Conservation (phyloP, 2,797 vertebrate species). For the Gorsachius magnificus region DNA sequence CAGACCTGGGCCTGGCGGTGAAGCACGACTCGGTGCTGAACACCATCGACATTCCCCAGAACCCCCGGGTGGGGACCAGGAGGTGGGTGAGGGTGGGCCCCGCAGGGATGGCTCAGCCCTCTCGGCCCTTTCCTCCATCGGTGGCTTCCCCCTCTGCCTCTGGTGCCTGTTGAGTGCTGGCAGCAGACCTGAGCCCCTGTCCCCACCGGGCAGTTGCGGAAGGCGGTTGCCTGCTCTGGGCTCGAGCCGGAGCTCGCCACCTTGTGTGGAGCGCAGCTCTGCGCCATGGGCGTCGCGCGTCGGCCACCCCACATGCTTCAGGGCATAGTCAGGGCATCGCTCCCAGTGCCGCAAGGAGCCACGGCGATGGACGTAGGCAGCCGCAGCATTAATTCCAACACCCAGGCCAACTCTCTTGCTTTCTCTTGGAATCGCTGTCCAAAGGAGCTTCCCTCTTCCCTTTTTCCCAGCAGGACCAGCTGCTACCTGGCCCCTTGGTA, state of each 20-base stretch:
- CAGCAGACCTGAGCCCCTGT: accelerated
- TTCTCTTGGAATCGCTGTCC: accelerated
- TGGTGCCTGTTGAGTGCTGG: accelerated
- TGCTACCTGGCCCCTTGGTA: accelerated
- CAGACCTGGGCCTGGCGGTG: conserved; percentile 94
- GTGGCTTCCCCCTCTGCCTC: accelerated
- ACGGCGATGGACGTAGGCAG: neutral
- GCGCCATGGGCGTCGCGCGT: accelerated
- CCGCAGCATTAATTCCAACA: too few relatives aligned
- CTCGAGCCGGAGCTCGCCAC: too few relatives aligned
- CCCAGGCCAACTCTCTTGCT: neutral
- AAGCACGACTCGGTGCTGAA: conserved; percentile 91
- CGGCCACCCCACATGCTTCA: accelerated
- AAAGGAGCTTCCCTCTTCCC: neutral
- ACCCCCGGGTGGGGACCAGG: conserved; percentile 94
- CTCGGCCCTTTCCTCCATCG: accelerated
- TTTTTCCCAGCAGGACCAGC: neutral
- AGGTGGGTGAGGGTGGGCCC: conserved; percentile 71
- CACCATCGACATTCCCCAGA: conserved; percentile 91
- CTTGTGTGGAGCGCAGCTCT: accelerated
- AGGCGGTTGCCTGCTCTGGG: neutral
- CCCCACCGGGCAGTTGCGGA: accelerated
- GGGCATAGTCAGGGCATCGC: neutral
- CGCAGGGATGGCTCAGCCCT: accelerated
- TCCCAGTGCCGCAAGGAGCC: neutral